phyloP scores from a whole-genome alignment of 2,888 invertebrate genomes.

The Agonum fuliginosum region DNA sequence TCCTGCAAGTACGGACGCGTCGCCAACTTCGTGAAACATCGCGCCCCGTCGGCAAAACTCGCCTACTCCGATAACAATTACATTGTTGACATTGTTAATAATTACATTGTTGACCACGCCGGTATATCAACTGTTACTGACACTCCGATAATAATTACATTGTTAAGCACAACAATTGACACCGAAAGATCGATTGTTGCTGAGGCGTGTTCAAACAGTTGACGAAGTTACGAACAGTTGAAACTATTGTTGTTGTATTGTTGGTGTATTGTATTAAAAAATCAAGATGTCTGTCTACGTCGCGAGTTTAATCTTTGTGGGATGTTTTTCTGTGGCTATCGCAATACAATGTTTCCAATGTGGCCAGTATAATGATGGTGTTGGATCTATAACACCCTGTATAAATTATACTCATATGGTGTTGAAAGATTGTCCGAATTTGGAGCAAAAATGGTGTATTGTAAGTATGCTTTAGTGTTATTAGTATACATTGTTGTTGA shows the following conservation, averaged over 20 bases:
- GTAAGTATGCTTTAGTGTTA: constrained; percentile 76
- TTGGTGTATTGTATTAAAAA: constrained; percentile 18
- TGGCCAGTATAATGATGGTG: constrained; percentile 89
- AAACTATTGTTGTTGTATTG: not conserved
- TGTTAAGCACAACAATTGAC: too few species aligned
- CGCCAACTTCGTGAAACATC: constrained; percentile 17
- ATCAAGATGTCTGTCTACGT: constrained; percentile 42
- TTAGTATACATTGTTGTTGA: not conserved
- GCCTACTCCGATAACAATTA: too few species aligned
- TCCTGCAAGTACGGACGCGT: constrained; percentile 14
- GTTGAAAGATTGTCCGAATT: constrained; percentile 80
- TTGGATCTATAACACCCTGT: constrained; percentile 90
- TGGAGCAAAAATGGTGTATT: constrained; percentile 81
- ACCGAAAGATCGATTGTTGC: not conserved
- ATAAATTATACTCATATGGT: constrained; percentile 84
- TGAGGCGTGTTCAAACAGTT: not conserved
- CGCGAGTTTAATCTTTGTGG: constrained; percentile 61
- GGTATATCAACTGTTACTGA: too few species aligned
- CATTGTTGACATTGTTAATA: too few species aligned
- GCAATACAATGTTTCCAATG: constrained; percentile 84
- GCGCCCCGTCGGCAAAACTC: not conserved
- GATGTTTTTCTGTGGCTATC: constrained; percentile 69
- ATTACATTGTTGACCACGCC: too few species aligned
- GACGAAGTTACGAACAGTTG: not conserved
- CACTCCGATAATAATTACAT: too few species aligned